Conservation (phyloP, 2,888 invertebrate genomes). For the Axea sp. region DNA sequence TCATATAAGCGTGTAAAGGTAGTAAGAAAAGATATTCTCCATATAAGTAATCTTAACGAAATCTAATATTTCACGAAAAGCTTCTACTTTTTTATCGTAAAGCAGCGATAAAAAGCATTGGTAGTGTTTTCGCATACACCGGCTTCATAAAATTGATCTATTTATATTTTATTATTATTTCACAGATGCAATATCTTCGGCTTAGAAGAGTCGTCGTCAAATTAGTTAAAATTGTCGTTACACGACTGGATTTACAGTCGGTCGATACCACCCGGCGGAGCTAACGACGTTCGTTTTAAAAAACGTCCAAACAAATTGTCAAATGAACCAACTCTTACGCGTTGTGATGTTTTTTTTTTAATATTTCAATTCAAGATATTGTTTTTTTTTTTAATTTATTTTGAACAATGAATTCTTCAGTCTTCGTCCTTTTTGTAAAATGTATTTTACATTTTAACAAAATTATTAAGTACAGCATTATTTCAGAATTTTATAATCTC, state of each 20-base stretch:
- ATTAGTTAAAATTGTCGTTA: slow-evolving; percentile 76
- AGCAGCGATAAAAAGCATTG: slow-evolving; percentile 70
- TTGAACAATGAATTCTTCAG: too few species aligned
- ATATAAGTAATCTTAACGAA: slow-evolving; percentile 38
- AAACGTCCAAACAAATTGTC: slow-evolving; percentile 28
- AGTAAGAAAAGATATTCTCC: background rate
- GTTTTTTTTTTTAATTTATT: too few species aligned
- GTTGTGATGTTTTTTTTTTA: background rate
- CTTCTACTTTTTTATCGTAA: slow-evolving; percentile 44
- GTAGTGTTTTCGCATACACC: slow-evolving; percentile 66
- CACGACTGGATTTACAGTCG: slow-evolving; percentile 70
- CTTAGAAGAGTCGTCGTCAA: slow-evolving; percentile 74
- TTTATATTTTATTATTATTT: slow-evolving; percentile 79
- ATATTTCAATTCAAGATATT: background rate
- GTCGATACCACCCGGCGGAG: slow-evolving; percentile 49
- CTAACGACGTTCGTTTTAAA: slow-evolving; percentile 40
- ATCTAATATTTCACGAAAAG: slow-evolving; percentile 19
- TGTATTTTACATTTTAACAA: too few species aligned
- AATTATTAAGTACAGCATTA: too few species aligned
- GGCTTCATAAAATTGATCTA: slow-evolving; percentile 77
- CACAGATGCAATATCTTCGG: slow-evolving; percentile 76
- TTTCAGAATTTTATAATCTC: too few species aligned
- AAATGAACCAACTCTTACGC: slow-evolving; percentile 8
- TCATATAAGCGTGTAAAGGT: too few species aligned
- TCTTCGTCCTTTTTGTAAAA: too few species aligned